phyloP scores from a whole-genome alignment of 2,113 vertebrate genomes.

The Equus przewalskii region DNA sequence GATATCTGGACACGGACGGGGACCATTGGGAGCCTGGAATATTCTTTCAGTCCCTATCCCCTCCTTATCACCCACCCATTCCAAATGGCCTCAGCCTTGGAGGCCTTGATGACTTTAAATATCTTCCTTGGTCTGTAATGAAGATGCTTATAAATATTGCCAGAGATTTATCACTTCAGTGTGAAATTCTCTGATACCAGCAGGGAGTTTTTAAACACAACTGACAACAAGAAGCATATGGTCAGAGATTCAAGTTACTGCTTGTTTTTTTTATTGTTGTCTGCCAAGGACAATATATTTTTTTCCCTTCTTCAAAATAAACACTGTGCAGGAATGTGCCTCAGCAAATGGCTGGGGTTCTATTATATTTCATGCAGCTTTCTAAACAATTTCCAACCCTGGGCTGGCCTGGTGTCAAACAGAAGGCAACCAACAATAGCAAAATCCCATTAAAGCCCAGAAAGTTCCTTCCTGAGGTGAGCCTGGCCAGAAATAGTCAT shows the following conservation, averaged over 20 bases:
- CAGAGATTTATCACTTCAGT: conserved; percentile 81
- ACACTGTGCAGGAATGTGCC: conserved; percentile 90
- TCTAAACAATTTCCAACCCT: conserved; percentile 91
- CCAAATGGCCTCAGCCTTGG: neutral
- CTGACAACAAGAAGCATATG: conserved; percentile 86
- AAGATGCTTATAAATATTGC: conserved; percentile 81
- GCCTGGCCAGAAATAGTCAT: conserved; percentile 98
- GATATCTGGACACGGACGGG: neutral
- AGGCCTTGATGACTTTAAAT: conserved; percentile 42
- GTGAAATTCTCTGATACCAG: conserved; percentile 79
- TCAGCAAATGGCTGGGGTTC: conserved; percentile 88
- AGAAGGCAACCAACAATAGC: conserved; percentile 98
- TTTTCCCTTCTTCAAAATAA: conserved; percentile 89
- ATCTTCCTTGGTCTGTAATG: conserved; percentile 73
- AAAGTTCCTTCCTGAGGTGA: conserved; percentile 99
- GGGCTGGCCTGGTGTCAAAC: conserved; percentile 94
- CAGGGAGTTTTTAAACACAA: conserved; percentile 85
- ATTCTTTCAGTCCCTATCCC: neutral
- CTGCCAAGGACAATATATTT: conserved; percentile 92
- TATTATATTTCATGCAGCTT: conserved; percentile 93
- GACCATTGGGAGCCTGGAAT: neutral
- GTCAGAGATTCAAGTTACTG: conserved; percentile 86
- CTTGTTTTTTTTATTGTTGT: conserved; percentile 84
- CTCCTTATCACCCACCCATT: neutral
- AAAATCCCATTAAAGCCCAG: conserved; percentile 97